These are phyloP conservation scores for Lasioglossum malachurum DNA, from an alignment of 2,888 invertebrate species.

Conservation along the genomic window DNA sequence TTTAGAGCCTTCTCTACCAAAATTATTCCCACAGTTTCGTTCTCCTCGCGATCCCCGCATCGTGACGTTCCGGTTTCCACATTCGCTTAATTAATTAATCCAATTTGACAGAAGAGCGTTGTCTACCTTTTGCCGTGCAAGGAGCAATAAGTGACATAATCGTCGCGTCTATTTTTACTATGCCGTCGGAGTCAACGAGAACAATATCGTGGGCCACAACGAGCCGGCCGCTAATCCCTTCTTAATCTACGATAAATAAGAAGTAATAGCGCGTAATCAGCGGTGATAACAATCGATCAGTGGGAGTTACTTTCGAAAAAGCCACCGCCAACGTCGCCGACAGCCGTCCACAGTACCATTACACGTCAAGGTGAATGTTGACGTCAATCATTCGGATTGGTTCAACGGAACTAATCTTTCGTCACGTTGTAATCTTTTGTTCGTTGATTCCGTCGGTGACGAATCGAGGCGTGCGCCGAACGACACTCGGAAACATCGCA, in stretches of 20 bases:
- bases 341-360: constrained; percentile 30
- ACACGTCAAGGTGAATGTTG: constrained; percentile 61
- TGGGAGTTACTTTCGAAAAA: constrained; percentile 23
- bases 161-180: not conserved
- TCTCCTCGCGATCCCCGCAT: not conserved
- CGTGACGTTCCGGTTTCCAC: not conserved
- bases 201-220: not conserved
- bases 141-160: not conserved
- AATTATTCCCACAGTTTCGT: not conserved
- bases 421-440: constrained; percentile 43
- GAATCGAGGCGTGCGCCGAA: not conserved
- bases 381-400: constrained; percentile 56
- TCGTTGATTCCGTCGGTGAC: constrained; percentile 28
- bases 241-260: constrained; percentile 8
- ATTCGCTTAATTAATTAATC: not conserved
- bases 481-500: not conserved
- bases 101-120: not conserved
- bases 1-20: not conserved
- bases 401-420: constrained; percentile 22
- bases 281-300: constrained; percentile 28
- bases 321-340: constrained; percentile 20
- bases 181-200: not conserved
- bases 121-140: not conserved
- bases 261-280: constrained; percentile 36
- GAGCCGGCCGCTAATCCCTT: not conserved